Evolutionary conservation across 2,113 vertebrate genomes (phyloP).

Genomic region (Mesocricetus auratus): DNA sequence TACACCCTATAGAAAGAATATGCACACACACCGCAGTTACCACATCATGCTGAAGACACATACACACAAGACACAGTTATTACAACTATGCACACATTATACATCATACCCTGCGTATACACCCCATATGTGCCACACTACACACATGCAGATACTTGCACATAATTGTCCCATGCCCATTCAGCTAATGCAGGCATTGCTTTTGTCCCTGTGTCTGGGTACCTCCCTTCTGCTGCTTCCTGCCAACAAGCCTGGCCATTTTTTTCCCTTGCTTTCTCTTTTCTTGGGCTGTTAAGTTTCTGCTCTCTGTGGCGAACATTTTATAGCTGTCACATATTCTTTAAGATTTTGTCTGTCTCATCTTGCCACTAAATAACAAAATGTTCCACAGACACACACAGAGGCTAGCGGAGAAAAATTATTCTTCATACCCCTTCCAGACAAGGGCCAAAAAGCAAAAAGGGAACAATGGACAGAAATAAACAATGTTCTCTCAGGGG

Average conservation of each 20-base stretch:
- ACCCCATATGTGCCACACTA: background rate
- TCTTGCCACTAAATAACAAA: background rate
- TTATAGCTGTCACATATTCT: background rate
- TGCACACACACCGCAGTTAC: background rate
- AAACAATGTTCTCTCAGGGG: too few species aligned
- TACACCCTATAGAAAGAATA: background rate
- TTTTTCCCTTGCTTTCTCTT: background rate
- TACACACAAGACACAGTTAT: background rate
- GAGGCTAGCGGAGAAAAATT: too few species aligned
- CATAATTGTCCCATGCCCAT: background rate
- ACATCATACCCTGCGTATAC: background rate
- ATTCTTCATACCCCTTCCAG: background rate
- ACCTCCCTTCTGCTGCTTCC: background rate
- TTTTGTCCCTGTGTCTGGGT: too few species aligned
- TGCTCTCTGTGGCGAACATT: background rate
- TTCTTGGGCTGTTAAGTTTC: background rate
- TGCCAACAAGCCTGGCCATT: too few species aligned
- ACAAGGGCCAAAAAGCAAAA: background rate
- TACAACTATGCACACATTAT: background rate
- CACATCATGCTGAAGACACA: background rate
- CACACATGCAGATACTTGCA: background rate
- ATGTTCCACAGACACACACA: background rate
- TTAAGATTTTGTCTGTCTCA: background rate
- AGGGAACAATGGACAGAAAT: background rate
- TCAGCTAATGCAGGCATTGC: fast-evolving